A percentile compares a stretch with the other conserved stretches of the same genome.
These are phyloP conservation scores for Bemisia tabaci DNA, from an alignment of 1,140 invertebrate species.

Conservation along the genomic window DNA sequence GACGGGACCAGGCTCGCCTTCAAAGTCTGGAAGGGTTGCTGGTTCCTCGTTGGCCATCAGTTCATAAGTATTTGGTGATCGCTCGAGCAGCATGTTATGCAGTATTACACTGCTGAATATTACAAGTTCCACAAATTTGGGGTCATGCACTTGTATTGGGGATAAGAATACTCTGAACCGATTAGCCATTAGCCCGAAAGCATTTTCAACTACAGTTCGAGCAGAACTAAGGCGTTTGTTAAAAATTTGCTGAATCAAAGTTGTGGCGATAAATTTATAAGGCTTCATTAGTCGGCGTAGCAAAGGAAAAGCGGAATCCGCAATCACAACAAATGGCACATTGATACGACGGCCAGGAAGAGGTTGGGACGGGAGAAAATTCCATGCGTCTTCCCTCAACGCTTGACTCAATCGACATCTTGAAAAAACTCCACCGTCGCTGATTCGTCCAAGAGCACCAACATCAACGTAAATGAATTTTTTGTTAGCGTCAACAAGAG, in stretches of 20 bases:
- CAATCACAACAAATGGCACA: slow-evolving; percentile 10
- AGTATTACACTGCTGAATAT: too few relatives aligned
- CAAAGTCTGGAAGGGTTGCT: too few relatives aligned
- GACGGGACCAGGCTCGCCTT: too few relatives aligned
- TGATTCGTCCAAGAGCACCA: slow-evolving; percentile 30
- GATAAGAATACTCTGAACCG: slow-evolving; percentile 33
- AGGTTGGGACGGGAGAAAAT: slow-evolving; percentile 22
- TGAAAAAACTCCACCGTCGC: slow-evolving; percentile 30
- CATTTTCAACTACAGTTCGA: slow-evolving; percentile 30
- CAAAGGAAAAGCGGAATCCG: slow-evolving; percentile 16
- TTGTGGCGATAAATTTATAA: background rate
- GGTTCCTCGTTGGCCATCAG: too few relatives aligned
- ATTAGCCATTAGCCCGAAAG: slow-evolving; percentile 31
- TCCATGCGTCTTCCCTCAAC: slow-evolving; percentile 27
- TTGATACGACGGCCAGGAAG: slow-evolving; percentile 20
- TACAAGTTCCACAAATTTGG: too few relatives aligned
- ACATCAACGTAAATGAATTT: slow-evolving; percentile 32
- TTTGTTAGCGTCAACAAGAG: slow-evolving; percentile 23
- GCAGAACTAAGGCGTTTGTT: slow-evolving; percentile 27
- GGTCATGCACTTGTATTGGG: too few relatives aligned
- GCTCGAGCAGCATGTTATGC: too few relatives aligned
- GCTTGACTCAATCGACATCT: slow-evolving; percentile 22
- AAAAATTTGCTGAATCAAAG: slow-evolving; percentile 26
- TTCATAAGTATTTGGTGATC: too few relatives aligned
- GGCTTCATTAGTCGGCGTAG: slow-evolving; percentile 12